Percentiles rank a stretch among this genome's conserved stretches.
Evolutionary conservation across 2,797 vertebrate species (phyloP).

Genomic region (Sebastes goodei): DNA sequence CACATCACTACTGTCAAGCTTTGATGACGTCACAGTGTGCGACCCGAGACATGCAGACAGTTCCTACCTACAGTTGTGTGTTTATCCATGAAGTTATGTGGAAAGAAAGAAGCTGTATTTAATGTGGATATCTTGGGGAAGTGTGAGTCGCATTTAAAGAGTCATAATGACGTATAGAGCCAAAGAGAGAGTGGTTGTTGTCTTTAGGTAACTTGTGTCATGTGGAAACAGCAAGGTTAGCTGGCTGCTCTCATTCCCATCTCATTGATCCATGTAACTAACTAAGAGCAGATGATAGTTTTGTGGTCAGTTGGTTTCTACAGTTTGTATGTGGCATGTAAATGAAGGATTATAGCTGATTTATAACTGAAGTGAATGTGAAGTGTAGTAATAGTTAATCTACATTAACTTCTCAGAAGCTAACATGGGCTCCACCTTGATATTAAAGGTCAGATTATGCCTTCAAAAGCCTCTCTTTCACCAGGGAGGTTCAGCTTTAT

Average conservation of each 20-base stretch:
- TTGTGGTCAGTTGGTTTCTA: neutral
- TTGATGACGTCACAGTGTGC: conserved; percentile 54
- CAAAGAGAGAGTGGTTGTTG: neutral
- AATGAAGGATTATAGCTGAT: neutral
- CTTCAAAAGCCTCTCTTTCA: conserved; percentile 36
- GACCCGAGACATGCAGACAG: conserved; percentile 8
- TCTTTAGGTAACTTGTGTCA: neutral
- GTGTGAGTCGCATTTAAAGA: neutral
- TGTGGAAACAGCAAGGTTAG: neutral
- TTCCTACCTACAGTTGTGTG: neutral
- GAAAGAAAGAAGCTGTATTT: neutral
- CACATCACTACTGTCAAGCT: conserved; percentile 17
- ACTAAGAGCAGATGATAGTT: neutral
- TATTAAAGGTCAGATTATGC: conserved; percentile 48
- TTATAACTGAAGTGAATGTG: neutral
- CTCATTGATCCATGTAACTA: neutral
- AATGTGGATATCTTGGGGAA: neutral
- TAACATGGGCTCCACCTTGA: conserved; percentile 62
- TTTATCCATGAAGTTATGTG: neutral
- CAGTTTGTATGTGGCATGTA: neutral
- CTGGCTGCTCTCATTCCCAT: neutral
- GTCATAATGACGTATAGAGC: neutral
- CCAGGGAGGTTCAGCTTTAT: conserved; percentile 27
- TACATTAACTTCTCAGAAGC: neutral
- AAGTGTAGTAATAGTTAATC: neutral